These are phyloP conservation scores for Oedothorax gibbosus DNA, from an alignment of 1,140 invertebrate genomes.

Conservation along the genomic window DNA sequence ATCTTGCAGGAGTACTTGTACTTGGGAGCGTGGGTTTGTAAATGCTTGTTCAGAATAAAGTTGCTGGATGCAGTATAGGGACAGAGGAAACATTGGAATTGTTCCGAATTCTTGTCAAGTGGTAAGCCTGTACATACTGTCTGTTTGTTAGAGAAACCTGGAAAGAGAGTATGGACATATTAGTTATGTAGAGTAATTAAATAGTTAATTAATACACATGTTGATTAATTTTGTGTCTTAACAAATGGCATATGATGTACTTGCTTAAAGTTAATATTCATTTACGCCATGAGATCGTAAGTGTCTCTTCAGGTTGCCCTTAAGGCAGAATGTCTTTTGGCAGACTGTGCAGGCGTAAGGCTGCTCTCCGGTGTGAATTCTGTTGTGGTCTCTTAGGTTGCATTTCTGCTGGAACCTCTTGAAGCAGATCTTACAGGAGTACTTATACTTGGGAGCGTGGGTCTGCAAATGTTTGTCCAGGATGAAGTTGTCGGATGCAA, in stretches of 20 bases:
- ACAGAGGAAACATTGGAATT: constrained; percentile 6
- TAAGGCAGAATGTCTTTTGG: constrained; percentile 2
- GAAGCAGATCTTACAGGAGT: not conserved
- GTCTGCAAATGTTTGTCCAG: constrained; percentile 12
- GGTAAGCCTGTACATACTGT: no score
- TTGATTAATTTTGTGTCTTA: no score
- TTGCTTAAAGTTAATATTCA: no score
- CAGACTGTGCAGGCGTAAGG: not conserved
- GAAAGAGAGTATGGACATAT: no score
- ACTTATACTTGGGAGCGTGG: not conserved
- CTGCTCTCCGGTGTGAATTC: constrained; percentile 22
- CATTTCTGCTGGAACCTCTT: constrained; percentile 10
- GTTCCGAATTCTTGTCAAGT: no score
- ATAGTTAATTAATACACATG: no score
- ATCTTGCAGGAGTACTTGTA: not conserved
- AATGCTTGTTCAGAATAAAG: not conserved
- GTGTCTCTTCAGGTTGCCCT: constrained; percentile 11
- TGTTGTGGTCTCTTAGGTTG: constrained; percentile 11
- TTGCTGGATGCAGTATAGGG: not conserved
- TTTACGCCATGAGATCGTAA: not conserved
- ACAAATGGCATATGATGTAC: no score
- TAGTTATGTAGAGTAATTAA: no score
- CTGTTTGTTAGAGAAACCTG: no score
- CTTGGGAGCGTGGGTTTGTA: constrained; percentile 15
- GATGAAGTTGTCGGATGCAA: not conserved